These are phyloP conservation scores for Halocynthia roretzi DNA, from an alignment of 23 tunicate species.

Conservation along the genomic window DNA sequence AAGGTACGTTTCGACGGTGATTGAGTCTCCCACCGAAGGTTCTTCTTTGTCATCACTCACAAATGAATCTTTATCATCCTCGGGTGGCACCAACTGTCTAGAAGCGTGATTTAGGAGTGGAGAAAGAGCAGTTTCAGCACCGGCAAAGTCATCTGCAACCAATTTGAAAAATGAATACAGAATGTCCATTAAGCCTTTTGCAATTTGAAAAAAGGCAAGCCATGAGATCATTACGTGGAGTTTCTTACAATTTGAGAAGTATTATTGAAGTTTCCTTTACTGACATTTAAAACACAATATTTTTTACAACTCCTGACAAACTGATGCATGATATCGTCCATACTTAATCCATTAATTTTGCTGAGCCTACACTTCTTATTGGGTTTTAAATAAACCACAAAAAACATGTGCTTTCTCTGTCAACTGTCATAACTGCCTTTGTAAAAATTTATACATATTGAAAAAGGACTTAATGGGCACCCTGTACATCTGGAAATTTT, in stretches of 20 bases:
- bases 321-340: neutral
- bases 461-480: too few relatives aligned
- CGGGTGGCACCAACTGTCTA: slow-evolving; percentile 15
- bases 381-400: neutral
- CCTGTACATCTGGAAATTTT: too few relatives aligned
- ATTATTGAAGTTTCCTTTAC: too few relatives aligned
- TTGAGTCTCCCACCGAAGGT: slow-evolving; percentile 13
- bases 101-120: slow-evolving; percentile 84
- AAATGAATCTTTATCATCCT: slow-evolving; percentile 29
- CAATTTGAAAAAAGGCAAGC: too few relatives aligned
- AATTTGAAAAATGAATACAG: too few relatives aligned
- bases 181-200: too few relatives aligned
- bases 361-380: neutral
- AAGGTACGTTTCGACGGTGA: slow-evolving; percentile 65
- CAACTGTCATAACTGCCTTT: neutral
- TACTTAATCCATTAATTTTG: neutral
- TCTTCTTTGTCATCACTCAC: slow-evolving; percentile 17
- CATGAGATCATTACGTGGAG: too few relatives aligned
- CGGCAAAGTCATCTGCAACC: slow-evolving; percentile 47
- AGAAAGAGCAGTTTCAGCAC: slow-evolving; percentile 65
- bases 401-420: neutral
- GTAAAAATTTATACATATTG: neutral
- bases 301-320: too few relatives aligned
- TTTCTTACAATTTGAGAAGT: too few relatives aligned
- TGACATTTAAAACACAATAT: too few relatives aligned